These are phyloP conservation scores for Eriocheir sinensis DNA, from an alignment of 1,140 invertebrate genomes.

Conservation along the genomic window DNA sequence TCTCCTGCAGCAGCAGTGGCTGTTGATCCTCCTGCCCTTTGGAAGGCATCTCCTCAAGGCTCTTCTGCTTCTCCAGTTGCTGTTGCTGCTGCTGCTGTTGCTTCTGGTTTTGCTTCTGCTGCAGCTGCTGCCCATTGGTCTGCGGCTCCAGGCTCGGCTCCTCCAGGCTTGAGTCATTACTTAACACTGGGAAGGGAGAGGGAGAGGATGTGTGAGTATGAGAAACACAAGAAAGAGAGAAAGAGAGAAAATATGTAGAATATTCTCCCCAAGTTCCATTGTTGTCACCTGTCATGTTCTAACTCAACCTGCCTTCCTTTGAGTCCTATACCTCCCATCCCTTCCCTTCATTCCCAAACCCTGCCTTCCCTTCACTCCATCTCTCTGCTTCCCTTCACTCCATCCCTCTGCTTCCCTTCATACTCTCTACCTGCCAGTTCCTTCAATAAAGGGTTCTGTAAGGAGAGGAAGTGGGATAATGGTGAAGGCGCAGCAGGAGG, in stretches of 20 bases:
- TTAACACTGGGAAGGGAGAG: constrained; percentile 59
- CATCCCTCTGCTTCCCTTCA: background rate
- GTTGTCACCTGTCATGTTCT: background rate
- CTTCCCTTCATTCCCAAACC: background rate
- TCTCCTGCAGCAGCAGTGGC: constrained; percentile 50
- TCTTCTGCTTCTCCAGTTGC: constrained; percentile 42
- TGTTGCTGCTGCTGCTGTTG: constrained; percentile 36
- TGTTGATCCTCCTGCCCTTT: constrained; percentile 1
- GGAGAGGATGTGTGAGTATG: background rate
- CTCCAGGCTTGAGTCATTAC: constrained; percentile 77
- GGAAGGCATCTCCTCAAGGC: constrained; percentile 52
- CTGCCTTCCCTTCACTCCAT: background rate
- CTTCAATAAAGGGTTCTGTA: no score
- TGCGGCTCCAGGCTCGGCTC: constrained; percentile 60
- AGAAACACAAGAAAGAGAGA: no score
- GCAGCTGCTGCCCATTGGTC: constrained; percentile 74
- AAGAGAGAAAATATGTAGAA: background rate
- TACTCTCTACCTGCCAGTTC: no score
- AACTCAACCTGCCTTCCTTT: background rate
- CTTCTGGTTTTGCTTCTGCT: constrained; percentile 47
- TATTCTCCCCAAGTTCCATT: background rate
- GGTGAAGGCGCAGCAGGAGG: no score
- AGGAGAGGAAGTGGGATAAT: no score
- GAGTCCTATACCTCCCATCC: background rate
- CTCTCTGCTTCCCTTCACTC: constrained; percentile 32